These are phyloP conservation scores for Ariolimax columbianus DNA, from an alignment of 2,888 invertebrate genomes.

Conservation along the genomic window DNA sequence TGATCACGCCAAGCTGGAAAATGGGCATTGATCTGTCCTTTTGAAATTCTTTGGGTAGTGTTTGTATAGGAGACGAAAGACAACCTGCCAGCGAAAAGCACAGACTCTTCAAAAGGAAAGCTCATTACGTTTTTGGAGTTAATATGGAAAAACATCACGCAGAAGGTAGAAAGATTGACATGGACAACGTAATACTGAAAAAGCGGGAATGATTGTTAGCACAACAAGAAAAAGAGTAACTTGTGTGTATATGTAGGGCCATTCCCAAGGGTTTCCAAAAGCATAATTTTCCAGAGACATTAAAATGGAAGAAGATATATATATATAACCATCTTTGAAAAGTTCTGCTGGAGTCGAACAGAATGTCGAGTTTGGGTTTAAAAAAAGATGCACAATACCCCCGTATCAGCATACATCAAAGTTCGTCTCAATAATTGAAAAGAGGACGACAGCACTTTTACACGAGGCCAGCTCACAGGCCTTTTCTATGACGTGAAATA, in stretches of 20 bases:
- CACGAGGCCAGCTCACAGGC: not conserved
- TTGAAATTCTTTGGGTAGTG: conserved; percentile 23
- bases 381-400: not conserved
- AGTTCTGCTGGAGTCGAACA: no score
- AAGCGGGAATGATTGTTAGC: not conserved
- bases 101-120: conserved; percentile 1
- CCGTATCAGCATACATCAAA: not conserved
- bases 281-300: not conserved
- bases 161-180: not conserved
- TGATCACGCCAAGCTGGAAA: conserved; percentile 19
- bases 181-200: not conserved
- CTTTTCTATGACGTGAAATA: not conserved
- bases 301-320: not conserved
- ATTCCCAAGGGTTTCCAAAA: not conserved
- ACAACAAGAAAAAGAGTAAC: not conserved
- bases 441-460: not conserved
- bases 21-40: conserved; percentile 2
- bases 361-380: not conserved
- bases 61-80: conserved; percentile 4
- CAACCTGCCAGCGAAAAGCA: conserved; percentile 14
- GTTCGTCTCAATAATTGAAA: not conserved
- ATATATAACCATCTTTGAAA: not conserved
- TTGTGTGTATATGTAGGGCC: not conserved
- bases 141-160: conserved; percentile 24
- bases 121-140: conserved; percentile 5